Conservation (phyloP, 2,113 vertebrate species). For the Mesoclemmys tuberculata region DNA sequence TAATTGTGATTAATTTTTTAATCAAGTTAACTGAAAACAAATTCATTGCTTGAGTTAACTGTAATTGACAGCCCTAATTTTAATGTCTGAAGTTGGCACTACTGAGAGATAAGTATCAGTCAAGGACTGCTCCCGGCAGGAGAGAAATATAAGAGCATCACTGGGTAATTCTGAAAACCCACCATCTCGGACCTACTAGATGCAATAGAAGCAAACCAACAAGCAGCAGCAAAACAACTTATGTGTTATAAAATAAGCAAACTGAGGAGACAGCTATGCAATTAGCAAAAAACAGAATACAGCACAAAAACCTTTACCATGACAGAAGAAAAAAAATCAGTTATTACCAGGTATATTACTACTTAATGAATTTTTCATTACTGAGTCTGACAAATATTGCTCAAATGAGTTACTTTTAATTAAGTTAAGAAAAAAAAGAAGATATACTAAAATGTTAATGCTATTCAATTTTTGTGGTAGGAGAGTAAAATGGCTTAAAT, state of each 20-base stretch:
- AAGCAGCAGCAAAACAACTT: background rate
- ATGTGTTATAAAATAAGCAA: background rate
- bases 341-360: background rate
- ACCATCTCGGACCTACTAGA: background rate
- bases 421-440: conserved; percentile 16
- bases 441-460: conserved; percentile 39
- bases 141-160: background rate
- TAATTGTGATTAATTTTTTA: too few relatives aligned
- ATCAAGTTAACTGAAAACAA: too few relatives aligned
- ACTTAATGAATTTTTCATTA: conserved; percentile 37
- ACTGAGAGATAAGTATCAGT: background rate
- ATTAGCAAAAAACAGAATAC: background rate
- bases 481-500: conserved; percentile 13
- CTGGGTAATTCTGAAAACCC: background rate
- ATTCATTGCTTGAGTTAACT: too few relatives aligned
- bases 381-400: conserved; percentile 24
- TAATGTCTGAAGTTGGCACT: background rate
- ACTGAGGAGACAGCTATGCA: background rate
- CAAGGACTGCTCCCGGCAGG: background rate
- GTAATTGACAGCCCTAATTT: background rate
- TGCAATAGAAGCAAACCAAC: background rate
- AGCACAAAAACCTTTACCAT: background rate
- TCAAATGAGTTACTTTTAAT: conserved; percentile 62
- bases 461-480: conserved; percentile 49
- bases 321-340: background rate